Conservation (phyloP, 2,797 vertebrate genomes). For the Chelonia mydas region DNA sequence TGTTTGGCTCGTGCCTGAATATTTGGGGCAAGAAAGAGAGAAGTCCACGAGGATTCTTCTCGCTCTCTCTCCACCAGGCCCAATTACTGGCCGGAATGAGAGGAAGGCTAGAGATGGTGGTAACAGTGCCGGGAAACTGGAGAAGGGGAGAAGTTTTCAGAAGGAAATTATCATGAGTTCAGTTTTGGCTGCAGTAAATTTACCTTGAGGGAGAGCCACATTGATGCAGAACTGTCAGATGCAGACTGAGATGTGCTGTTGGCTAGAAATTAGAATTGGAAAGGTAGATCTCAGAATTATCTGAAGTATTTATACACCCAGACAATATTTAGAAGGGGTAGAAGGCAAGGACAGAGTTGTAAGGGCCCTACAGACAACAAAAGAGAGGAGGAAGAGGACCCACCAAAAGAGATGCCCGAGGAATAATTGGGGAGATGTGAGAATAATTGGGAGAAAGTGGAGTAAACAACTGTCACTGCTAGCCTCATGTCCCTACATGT, state of each 20-base stretch:
- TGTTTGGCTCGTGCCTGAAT: accelerated
- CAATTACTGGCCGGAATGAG: accelerated
- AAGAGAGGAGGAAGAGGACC: neutral
- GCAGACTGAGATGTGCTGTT: neutral
- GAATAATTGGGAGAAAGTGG: neutral
- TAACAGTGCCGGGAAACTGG: neutral
- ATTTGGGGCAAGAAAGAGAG: neutral
- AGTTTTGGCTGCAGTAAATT: neutral
- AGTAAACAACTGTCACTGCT: neutral
- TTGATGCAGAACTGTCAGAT: neutral
- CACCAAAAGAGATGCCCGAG: neutral
- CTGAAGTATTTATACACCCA: neutral
- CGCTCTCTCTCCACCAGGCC: accelerated
- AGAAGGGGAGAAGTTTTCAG: neutral
- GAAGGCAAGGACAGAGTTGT: neutral
- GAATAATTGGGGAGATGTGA: neutral
- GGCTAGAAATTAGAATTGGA: neutral
- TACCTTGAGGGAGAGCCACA: neutral
- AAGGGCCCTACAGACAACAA: neutral
- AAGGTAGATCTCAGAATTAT: neutral
- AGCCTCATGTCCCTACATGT: neutral
- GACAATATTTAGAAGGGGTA: neutral
- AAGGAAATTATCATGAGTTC: neutral
- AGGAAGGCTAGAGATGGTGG: neutral
- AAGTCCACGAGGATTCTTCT: accelerated